A percentile compares a stretch with the other conserved stretches of the same genome.
Evolutionary conservation across 2,113 vertebrate species (phyloP).

Genomic region (Arenaria interpres): DNA sequence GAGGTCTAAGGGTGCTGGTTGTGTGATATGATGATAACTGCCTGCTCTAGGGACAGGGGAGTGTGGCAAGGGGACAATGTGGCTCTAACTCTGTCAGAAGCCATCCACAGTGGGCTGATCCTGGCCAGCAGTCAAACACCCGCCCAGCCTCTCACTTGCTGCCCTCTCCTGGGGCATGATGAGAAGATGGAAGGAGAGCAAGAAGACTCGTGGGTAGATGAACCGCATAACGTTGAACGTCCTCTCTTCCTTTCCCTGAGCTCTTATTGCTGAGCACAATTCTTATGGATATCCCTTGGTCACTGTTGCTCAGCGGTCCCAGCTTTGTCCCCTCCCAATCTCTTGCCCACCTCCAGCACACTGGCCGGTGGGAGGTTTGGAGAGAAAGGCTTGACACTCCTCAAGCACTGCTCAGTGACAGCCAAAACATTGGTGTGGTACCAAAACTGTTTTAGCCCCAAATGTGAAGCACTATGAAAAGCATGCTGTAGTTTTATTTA

Average conservation of each 20-base stretch:
- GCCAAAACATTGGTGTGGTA: too few relatives aligned
- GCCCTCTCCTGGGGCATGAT: neutral
- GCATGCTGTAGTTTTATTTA: neutral
- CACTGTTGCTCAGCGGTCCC: neutral
- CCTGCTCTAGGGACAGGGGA: neutral
- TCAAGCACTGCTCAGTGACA: neutral
- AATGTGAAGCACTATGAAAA: neutral
- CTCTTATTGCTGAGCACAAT: neutral
- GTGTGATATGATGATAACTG: neutral
- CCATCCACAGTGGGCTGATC: neutral
- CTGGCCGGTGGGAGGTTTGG: neutral
- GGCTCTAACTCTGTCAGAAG: neutral
- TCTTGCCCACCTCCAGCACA: neutral
- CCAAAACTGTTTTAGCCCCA: neutral
- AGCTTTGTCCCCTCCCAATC: neutral
- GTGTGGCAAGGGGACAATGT: neutral
- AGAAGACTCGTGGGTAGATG: neutral
- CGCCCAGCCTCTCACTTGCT: neutral
- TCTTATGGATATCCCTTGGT: neutral
- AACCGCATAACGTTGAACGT: accelerated
- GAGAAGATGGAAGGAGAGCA: neutral
- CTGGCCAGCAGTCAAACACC: neutral
- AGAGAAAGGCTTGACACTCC: neutral
- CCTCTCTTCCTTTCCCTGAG: neutral
- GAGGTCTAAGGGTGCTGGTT: neutral